Conservation (phyloP, 2,888 invertebrate genomes). For the Sesia bembeciformis region DNA sequence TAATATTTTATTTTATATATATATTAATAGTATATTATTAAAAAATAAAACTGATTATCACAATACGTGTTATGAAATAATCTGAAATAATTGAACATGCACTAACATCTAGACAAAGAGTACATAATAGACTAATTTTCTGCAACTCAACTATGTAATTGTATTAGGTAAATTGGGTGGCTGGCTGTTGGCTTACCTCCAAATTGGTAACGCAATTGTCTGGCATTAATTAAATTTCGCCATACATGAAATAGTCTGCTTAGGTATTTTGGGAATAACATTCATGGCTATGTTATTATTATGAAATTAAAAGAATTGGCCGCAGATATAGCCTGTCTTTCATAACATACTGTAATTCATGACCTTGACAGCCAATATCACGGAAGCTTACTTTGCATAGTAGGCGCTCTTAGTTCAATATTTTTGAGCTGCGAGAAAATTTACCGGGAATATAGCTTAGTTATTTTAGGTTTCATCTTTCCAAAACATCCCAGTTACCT, state of each 20-base stretch:
- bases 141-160: not conserved
- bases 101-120: not conserved
- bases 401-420: no score
- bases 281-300: no score
- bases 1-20: no score
- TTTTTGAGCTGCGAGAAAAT: no score
- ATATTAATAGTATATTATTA: no score
- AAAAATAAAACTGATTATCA: not conserved
- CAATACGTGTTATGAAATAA: not conserved
- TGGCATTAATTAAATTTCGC: slow-evolving; percentile 16
- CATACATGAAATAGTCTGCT: slow-evolving; percentile 14
- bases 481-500: no score
- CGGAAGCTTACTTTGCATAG: slow-evolving; percentile 34
- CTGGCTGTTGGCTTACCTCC: slow-evolving; percentile 11
- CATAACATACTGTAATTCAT: slow-evolving; percentile 31
- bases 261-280: not conserved
- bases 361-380: slow-evolving; percentile 44
- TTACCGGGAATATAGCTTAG: no score
- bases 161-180: not conserved
- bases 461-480: no score
- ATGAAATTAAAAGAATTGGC: no score
- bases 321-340: slow-evolving; percentile 18
- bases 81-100: not conserved
- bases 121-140: not conserved
- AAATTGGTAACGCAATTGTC: slow-evolving; percentile 18